A percentile compares a stretch with the other conserved stretches of the same genome.
Conservation (phyloP, 2,888 invertebrate genomes). For the Osmoderma eremita region DNA sequence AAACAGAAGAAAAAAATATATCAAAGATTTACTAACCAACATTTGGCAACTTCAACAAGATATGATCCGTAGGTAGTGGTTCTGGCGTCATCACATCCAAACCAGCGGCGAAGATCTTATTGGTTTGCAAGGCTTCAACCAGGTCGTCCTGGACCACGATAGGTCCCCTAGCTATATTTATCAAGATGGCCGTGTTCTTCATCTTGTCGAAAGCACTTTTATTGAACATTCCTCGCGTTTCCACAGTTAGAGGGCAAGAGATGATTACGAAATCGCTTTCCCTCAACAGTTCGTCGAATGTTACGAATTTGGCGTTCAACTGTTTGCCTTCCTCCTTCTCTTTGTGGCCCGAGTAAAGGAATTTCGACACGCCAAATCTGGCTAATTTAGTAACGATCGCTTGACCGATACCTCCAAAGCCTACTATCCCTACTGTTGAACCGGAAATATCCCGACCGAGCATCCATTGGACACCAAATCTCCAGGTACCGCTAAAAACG, state of each 20-base stretch:
- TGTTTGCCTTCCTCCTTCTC: constrained; percentile 71
- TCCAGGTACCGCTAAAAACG: constrained; percentile 48
- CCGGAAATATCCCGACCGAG: constrained; percentile 81
- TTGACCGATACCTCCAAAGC: constrained; percentile 84
- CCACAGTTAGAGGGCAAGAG: constrained; percentile 73
- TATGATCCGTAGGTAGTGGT: constrained; percentile 83
- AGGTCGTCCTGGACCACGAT: constrained; percentile 86
- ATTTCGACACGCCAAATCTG: constrained; percentile 76
- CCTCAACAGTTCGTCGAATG: constrained; percentile 73
- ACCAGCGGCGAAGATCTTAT: constrained; percentile 86
- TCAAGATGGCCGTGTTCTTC: constrained; percentile 79
- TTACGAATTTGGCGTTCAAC: constrained; percentile 69
- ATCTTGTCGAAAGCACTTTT: constrained; percentile 74
- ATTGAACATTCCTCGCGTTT: constrained; percentile 78
- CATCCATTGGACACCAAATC: constrained; percentile 75
- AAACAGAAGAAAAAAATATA: too few species aligned
- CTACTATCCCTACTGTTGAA: constrained; percentile 85
- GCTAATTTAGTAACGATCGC: constrained; percentile 77
- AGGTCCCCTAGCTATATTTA: constrained; percentile 81
- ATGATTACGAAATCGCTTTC: constrained; percentile 82
- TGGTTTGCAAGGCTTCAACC: constrained; percentile 77
- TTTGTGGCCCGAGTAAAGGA: constrained; percentile 80
- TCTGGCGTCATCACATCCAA: constrained; percentile 93
- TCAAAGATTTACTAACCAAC: constrained; percentile 72
- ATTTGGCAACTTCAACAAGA: constrained; percentile 82